A percentile compares a stretch with the other conserved stretches of the same genome.
phyloP scores from a whole-genome alignment of 2,113 vertebrate genomes.

The Crotalus viridis region DNA sequence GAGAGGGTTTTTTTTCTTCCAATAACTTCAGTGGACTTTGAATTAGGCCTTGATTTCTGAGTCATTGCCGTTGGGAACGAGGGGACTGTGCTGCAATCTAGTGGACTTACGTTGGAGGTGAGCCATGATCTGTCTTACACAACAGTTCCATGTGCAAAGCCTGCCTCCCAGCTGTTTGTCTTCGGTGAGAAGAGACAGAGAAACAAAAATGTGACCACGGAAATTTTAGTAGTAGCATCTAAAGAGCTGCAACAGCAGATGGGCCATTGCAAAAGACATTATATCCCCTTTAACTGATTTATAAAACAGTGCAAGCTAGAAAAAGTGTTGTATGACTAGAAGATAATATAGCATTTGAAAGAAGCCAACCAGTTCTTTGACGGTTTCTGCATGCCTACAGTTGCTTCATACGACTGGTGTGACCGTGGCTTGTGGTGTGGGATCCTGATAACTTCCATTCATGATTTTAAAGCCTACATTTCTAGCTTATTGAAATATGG shows the following conservation, averaged over 20 bases:
- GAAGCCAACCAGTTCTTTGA: background rate
- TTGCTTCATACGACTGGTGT: background rate
- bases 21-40: background rate
- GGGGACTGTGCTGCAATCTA: background rate
- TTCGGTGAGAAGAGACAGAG: background rate
- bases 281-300: background rate
- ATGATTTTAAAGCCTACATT: background rate
- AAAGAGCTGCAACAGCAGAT: background rate
- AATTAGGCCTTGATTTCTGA: background rate
- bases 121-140: background rate
- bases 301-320: background rate
- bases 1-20: background rate
- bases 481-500: background rate
- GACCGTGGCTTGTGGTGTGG: background rate
- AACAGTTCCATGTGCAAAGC: conserved; percentile 20
- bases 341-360: background rate
- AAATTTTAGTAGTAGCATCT: background rate
- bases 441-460: background rate
- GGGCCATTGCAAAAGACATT: background rate
- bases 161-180: background rate
- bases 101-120: background rate
- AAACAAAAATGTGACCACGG: background rate
- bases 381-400: too few species aligned
- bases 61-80: rapidly evolving
- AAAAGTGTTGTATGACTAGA: background rate